Conservation (phyloP, 2,797 vertebrate genomes). For the Macrochelys suwanniensis region DNA sequence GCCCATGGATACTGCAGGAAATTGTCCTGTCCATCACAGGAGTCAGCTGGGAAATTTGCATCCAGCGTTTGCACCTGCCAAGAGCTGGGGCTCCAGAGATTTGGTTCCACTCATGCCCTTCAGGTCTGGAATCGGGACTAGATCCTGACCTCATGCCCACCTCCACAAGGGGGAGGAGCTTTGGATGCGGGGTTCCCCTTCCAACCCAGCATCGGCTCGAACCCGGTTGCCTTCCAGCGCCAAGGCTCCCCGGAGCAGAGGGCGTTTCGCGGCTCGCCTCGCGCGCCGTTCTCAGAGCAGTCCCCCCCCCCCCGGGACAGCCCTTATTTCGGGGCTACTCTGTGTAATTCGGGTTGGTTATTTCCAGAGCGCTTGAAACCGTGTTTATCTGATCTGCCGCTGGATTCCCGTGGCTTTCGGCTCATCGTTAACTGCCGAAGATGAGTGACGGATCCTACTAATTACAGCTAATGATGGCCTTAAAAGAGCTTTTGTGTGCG, state of each 20-base stretch:
- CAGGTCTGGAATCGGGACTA: not conserved
- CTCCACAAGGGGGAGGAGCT: not conserved
- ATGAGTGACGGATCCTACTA: conserved; percentile 77
- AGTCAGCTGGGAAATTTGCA: not conserved
- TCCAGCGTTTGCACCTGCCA: not conserved
- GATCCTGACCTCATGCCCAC: not conserved
- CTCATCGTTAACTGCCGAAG: conserved; percentile 73
- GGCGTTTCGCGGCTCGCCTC: not conserved
- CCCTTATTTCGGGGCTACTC: conserved; percentile 44
- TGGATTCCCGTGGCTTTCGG: conserved; percentile 75
- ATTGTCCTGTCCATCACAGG: too few species aligned
- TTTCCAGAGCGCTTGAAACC: conserved; percentile 75
- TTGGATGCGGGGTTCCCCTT: not conserved
- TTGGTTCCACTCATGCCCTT: not conserved
- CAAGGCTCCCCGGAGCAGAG: not conserved
- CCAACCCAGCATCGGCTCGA: not conserved
- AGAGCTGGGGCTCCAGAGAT: not conserved
- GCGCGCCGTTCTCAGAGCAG: not conserved
- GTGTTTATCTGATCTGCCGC: conserved; percentile 71
- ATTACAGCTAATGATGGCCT: conserved; percentile 81
- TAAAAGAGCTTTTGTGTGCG: conserved; percentile 74
- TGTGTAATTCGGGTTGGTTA: conserved; percentile 72
- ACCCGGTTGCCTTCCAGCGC: not conserved
- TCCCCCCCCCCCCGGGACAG: not conserved
- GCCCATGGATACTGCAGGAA: not conserved